Conservation (phyloP, 1,140 invertebrate species). For the Pachypsylla venusta region DNA sequence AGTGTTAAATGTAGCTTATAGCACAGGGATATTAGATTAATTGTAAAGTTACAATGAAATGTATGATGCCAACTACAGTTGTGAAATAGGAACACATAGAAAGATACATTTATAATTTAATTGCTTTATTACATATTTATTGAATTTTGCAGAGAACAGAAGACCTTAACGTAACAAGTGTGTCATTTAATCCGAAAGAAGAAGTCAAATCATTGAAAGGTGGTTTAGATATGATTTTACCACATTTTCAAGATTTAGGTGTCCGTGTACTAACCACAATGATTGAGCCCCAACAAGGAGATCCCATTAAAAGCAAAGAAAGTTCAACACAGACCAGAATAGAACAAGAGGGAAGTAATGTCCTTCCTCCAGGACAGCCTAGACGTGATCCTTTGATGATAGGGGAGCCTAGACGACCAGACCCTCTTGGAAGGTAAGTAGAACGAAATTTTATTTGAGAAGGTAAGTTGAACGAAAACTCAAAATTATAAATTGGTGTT, state of each 20-base stretch:
- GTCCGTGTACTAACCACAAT: background rate
- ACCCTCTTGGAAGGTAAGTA: too few species aligned
- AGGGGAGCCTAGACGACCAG: background rate
- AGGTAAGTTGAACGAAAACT: too few species aligned
- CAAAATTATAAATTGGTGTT: too few species aligned
- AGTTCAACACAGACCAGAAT: background rate
- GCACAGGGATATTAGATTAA: too few species aligned
- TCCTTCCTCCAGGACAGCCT: background rate
- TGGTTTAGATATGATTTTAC: background rate
- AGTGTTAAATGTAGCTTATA: too few species aligned
- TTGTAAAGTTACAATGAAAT: too few species aligned
- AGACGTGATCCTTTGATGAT: slow-evolving; percentile 3
- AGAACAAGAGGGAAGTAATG: background rate
- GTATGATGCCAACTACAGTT: too few species aligned
- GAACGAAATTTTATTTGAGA: too few species aligned
- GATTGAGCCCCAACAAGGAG: background rate
- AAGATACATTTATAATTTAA: too few species aligned
- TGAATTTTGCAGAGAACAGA: background rate
- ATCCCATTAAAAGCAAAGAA: background rate
- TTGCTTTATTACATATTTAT: too few species aligned
- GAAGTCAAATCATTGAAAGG: slow-evolving; percentile 8
- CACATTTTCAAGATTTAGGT: background rate
- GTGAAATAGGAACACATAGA: too few species aligned
- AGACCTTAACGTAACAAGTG: slow-evolving; percentile 8
- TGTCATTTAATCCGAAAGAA: background rate